phyloP scores from a whole-genome alignment of 1,140 invertebrate genomes.

The Halesus radiatus region DNA sequence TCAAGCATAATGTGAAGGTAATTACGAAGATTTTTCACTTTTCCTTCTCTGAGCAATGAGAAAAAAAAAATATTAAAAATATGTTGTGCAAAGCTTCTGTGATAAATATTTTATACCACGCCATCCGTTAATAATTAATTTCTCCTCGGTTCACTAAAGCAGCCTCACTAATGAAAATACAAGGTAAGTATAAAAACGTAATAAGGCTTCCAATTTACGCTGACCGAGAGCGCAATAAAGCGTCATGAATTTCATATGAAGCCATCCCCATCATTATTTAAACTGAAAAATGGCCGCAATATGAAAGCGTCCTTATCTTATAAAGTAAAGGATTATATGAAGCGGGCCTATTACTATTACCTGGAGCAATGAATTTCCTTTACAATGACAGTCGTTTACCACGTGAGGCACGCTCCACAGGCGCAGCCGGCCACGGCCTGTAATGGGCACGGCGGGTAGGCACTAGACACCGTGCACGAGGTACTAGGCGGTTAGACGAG shows the following conservation, averaged over 20 bases:
- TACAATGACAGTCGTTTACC: slow-evolving; percentile 39
- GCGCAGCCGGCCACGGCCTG: slow-evolving; percentile 18
- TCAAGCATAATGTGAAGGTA: too few relatives aligned
- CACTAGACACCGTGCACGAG: neutral
- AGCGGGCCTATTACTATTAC: slow-evolving; percentile 14
- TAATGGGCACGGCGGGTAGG: neutral
- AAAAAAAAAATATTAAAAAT: too few relatives aligned
- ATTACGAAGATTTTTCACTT: too few relatives aligned
- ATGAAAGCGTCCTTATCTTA: slow-evolving; percentile 1
- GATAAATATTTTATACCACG: too few relatives aligned
- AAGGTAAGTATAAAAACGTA: too few relatives aligned
- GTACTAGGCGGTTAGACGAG: neutral
- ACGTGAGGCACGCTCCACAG: neutral
- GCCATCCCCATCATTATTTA: neutral
- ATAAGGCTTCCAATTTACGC: too few relatives aligned
- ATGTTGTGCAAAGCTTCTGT: too few relatives aligned
- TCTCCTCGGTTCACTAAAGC: too few relatives aligned
- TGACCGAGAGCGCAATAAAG: too few relatives aligned
- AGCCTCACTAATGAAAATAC: too few relatives aligned
- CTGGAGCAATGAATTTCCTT: slow-evolving; percentile 49
- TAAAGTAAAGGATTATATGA: neutral
- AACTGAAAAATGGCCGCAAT: neutral
- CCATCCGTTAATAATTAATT: too few relatives aligned
- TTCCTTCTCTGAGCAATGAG: too few relatives aligned
- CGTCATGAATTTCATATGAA: neutral